Percentiles rank a stretch among this genome's conserved stretches.
phyloP scores from a whole-genome alignment of 2,797 vertebrate species.

The Gambusia yucatana region DNA sequence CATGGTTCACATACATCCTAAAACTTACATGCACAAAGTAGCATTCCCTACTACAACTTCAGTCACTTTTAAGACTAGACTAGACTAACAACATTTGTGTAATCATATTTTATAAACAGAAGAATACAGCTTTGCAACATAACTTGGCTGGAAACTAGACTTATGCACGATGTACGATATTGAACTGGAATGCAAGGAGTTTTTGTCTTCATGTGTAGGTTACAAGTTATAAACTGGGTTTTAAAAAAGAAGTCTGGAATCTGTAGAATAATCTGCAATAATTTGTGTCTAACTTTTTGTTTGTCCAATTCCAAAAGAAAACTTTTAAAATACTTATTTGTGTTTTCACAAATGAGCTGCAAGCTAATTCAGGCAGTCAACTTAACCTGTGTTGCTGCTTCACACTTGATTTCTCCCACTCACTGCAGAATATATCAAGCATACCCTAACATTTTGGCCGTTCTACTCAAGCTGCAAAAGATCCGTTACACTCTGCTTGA shows the following conservation, averaged over 20 bases:
- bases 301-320: background rate
- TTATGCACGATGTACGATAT: background rate
- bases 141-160: background rate
- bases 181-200: background rate
- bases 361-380: background rate
- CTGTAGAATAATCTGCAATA: background rate
- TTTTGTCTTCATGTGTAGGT: background rate
- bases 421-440: constrained; percentile 5
- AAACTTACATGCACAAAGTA: background rate
- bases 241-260: background rate
- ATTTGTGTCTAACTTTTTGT: background rate
- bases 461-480: background rate
- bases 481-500: background rate
- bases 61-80: background rate
- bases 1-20: background rate
- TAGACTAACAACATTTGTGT: background rate
- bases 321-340: background rate
- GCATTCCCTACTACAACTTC: background rate
- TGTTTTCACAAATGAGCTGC: background rate
- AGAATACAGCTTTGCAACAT: background rate
- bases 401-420: background rate
- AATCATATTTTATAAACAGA: background rate
- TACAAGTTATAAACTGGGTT: background rate
- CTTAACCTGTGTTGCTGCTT: background rate
- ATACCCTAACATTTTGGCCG: background rate